Evolutionary conservation across 2,797 vertebrate genomes (phyloP), one percentile per base, ranked within the genome.

Genomic region (Lutjanus argentimaculatus): DNA sequence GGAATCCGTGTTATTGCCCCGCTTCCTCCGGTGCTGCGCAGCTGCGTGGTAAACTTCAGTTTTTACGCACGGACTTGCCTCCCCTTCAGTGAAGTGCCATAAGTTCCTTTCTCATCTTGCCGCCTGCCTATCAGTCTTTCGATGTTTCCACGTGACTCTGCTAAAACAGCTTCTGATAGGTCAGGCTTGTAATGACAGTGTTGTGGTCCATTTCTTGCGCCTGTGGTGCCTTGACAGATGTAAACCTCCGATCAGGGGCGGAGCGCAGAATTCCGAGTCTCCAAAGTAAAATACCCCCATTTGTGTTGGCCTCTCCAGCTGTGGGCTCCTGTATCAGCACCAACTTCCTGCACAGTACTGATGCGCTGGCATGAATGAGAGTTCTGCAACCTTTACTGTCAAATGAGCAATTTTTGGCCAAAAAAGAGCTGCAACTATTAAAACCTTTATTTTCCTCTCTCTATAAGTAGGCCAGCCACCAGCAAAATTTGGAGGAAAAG

Each of bases 81-180:
- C 84, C 83, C 77, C 75, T 79, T 85, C 91, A 88, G 91, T 90
- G 72, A 93, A 94, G 91, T 92, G 93, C 89, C 85, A 73, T 11
- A 84, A 89, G 86, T 92, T 93, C 83, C 64, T 49, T 92, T 95
- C 90, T 96, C 89, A 94, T 94, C 90, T 89, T 21, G 48, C 94
- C 92, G 92, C 92, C 92, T 55, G 90, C 96, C 95, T 96, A 95
- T 96, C 90, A 83, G 89, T 22, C 77, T 21, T 80, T 56, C 58
- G 73, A 69, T 58, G 69, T 72, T 59, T 67, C 75, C 89, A 92
- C 92, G 90, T 96, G 95, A 95, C 94, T 78, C 56, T 9, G 7
- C 52, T 69, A 2, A 45, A 52, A 19, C 40, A 2, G 46, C 14
- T 21, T 84, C 75, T 92, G 92, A 96, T 96, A 92, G 96, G 95